A percentile compares a stretch with the other conserved stretches of the same genome.
phyloP scores from a whole-genome alignment of 2,888 invertebrate species.

The Cecidostiba fungosa region DNA sequence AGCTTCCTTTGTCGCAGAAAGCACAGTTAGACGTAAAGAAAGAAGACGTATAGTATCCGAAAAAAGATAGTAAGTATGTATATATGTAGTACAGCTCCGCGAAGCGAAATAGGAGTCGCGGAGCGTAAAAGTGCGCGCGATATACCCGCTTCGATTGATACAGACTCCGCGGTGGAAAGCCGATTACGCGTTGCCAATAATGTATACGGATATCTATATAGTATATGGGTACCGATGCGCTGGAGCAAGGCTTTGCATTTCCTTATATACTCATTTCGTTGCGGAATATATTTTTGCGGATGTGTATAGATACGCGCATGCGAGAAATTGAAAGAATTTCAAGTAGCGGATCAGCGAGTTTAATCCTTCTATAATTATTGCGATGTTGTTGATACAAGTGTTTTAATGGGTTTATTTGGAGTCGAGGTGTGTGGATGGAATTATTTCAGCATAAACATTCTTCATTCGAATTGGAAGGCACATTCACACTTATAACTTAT shows the following conservation, averaged over 20 bases:
- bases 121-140: not conserved
- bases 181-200: slow-evolving; percentile 26
- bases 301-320: no score
- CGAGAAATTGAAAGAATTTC: not conserved
- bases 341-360: no score
- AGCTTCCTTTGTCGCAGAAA: slow-evolving; percentile 18
- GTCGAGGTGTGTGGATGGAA: no score
- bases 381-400: no score
- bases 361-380: no score
- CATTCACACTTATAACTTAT: no score
- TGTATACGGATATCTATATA: not conserved
- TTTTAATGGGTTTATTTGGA: no score
- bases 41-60: not conserved
- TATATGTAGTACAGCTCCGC: not conserved
- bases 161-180: slow-evolving; percentile 26
- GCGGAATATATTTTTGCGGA: not conserved
- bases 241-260: not conserved
- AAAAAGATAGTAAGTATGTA: not conserved
- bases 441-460: no score
- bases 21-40: not conserved
- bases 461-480: no score
- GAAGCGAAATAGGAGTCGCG: not conserved
- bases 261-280: not conserved
- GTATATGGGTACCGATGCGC: not conserved
- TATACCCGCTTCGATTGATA: slow-evolving; percentile 24